Evolutionary conservation across 1,140 invertebrate genomes (phyloP).

Genomic region (Zeugodacus cucurbitae): DNA sequence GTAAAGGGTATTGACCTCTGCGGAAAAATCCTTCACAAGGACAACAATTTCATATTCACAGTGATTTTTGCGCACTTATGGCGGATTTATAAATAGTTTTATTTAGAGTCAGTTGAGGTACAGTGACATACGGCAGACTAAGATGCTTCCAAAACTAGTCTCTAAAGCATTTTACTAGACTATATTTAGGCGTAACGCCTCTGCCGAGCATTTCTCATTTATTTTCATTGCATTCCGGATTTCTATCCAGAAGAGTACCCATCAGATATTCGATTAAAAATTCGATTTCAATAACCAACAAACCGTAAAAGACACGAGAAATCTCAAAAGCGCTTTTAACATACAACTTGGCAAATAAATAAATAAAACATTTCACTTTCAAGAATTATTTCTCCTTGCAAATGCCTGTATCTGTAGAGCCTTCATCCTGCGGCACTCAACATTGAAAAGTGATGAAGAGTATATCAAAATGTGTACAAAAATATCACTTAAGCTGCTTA

Average conservation of each 20-base stretch:
- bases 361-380: background rate
- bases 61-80: no score
- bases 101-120: no score
- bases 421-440: background rate
- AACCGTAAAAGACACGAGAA: background rate
- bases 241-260: no score
- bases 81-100: no score
- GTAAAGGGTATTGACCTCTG: no score
- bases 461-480: background rate
- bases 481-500: conserved; percentile 6
- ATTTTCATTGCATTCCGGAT: no score
- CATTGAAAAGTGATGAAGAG: background rate
- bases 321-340: background rate
- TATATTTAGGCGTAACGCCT: background rate
- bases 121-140: no score
- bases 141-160: no score
- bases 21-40: no score
- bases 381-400: background rate
- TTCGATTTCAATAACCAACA: background rate
- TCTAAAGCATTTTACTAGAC: no score
- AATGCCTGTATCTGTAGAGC: background rate
- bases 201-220: background rate
- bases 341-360: background rate
- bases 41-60: no score
- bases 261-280: background rate